A percentile compares a stretch with the other conserved stretches of the same genome.
Conservation (phyloP, 2,113 vertebrate species). For the Deroptyus accipitrinus region DNA sequence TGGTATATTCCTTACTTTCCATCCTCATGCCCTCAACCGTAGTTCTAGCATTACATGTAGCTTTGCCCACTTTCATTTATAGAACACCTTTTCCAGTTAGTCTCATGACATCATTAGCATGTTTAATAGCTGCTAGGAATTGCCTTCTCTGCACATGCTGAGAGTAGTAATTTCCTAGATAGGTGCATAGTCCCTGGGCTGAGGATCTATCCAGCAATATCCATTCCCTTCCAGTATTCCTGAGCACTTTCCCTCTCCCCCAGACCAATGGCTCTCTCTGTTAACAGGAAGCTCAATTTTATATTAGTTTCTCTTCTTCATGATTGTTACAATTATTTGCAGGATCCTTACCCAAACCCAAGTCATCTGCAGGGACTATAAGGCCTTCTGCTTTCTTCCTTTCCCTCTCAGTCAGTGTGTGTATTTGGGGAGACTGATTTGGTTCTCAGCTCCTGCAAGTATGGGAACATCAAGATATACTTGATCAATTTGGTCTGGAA, state of each 20-base stretch:
- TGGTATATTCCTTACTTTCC: not conserved
- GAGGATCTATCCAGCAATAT: not conserved
- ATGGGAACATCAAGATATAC: not conserved
- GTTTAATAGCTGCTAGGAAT: not conserved
- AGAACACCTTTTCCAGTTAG: not conserved
- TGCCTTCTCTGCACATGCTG: not conserved
- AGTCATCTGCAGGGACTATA: not conserved
- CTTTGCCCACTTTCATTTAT: not conserved
- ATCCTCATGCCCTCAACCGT: not conserved
- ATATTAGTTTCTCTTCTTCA: not conserved
- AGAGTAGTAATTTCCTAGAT: not conserved
- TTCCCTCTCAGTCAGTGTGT: not conserved
- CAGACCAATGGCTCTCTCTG: not conserved
- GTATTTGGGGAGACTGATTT: not conserved
- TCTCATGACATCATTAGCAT: not conserved
- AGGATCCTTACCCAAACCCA: not conserved
- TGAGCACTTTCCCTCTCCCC: not conserved
- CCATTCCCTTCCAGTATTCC: no score
- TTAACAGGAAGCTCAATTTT: not conserved
- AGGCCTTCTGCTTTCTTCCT: not conserved
- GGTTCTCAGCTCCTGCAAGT: not conserved
- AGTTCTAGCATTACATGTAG: rapidly evolving
- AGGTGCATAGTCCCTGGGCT: not conserved
- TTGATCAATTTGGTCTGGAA: not conserved
- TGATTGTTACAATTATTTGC: not conserved